These are phyloP conservation scores for Labeo catla DNA, from an alignment of 2,113 vertebrate species.

Conservation along the genomic window DNA sequence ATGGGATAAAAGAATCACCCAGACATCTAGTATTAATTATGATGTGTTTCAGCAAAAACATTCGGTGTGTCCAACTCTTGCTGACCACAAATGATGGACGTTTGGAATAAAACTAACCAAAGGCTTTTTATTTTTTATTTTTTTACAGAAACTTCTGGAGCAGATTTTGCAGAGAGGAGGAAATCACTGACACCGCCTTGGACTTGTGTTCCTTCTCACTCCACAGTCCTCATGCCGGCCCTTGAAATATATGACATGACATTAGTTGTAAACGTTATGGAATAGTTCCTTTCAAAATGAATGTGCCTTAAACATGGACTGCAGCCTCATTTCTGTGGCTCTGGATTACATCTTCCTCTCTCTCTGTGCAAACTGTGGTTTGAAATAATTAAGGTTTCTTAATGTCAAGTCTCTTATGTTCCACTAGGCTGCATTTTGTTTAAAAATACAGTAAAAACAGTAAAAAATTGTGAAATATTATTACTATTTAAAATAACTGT, in stretches of 20 bases:
- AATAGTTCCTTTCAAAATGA: not conserved
- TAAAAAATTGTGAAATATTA: not conserved
- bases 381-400: not conserved
- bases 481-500: not conserved
- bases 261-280: not conserved
- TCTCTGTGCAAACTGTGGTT: not conserved
- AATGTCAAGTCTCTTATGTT: not conserved
- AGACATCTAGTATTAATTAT: conserved; percentile 20
- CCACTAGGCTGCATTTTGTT: not conserved
- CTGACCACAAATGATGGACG: conserved; percentile 14
- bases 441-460: not conserved
- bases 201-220: conserved; percentile 2
- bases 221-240: conserved; percentile 19
- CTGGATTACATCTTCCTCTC: not conserved
- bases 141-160: conserved; percentile 83
- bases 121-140: conserved; percentile 10
- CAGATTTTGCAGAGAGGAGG: conserved; percentile 84
- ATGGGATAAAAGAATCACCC: not conserved
- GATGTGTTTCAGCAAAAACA: not conserved
- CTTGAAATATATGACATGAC: conserved; percentile 7
- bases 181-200: conserved; percentile 70
- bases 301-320: not conserved
- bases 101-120: conserved; percentile 27
- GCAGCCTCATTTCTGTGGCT: not conserved
- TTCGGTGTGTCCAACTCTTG: not conserved